phyloP scores from a whole-genome alignment of 2,797 vertebrate species.

The Pachyuromys duprasi region DNA sequence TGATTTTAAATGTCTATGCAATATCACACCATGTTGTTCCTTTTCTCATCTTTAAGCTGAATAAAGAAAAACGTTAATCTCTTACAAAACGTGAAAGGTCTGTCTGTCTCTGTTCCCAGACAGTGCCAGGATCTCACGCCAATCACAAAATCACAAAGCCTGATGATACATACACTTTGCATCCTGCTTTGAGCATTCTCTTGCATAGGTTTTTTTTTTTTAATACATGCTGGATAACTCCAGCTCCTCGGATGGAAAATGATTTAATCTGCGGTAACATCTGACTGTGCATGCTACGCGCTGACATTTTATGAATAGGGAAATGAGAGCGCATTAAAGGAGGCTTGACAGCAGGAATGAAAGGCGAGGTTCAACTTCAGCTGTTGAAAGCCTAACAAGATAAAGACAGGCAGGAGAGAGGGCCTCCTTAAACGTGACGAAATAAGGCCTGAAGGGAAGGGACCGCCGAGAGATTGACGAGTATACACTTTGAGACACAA shows the following conservation, averaged over 20 bases:
- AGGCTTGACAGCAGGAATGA: conserved; percentile 86
- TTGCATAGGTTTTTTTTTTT: neutral
- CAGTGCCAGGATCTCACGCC: neutral
- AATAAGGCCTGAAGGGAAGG: conserved; percentile 93
- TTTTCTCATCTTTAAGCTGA: conserved; percentile 64
- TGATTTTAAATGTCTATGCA: conserved; percentile 48
- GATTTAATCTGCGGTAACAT: conserved; percentile 76
- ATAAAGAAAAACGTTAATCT: conserved; percentile 38
- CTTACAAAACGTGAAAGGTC: neutral
- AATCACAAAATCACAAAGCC: neutral
- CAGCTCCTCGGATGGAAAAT: conserved; percentile 76
- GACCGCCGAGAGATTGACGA: conserved; percentile 92
- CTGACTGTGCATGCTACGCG: conserved; percentile 15
- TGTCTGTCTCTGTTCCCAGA: neutral
- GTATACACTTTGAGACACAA: conserved; percentile 90
- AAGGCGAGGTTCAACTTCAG: conserved; percentile 88
- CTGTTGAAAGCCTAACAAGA: conserved; percentile 90
- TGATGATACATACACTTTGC: neutral
- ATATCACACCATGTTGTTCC: neutral
- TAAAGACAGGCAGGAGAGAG: conserved; percentile 88
- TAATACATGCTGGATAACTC: conserved; percentile 32
- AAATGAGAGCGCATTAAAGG: conserved; percentile 86
- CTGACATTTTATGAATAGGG: conserved; percentile 87
- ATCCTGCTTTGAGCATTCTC: neutral
- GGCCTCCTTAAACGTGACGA: conserved; percentile 87